A percentile compares a stretch with the other conserved stretches of the same genome.
Evolutionary conservation across 2,797 vertebrate genomes (phyloP).

Genomic region (Peromyscus attwateri): DNA sequence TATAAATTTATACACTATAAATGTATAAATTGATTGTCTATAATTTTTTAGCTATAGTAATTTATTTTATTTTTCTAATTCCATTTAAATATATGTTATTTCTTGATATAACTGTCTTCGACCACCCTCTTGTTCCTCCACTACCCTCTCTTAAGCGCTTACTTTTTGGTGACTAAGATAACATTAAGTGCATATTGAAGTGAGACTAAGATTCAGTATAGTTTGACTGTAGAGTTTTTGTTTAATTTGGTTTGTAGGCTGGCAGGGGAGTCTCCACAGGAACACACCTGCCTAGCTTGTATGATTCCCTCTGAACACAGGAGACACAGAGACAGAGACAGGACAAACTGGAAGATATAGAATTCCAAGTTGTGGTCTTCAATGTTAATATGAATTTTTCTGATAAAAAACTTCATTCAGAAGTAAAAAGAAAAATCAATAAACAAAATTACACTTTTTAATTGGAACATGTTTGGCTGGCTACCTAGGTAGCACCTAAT

Average conservation of each 20-base stretch:
- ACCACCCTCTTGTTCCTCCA: neutral
- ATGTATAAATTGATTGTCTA: neutral
- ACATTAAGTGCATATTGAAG: slow-evolving; percentile 13
- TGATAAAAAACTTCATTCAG: slow-evolving; percentile 42
- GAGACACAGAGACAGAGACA: neutral
- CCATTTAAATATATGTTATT: slow-evolving; percentile 26
- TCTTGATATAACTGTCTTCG: slow-evolving; percentile 50
- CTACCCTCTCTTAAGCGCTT: neutral
- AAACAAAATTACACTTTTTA: slow-evolving; percentile 11
- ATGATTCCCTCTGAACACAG: neutral
- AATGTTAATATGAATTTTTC: neutral
- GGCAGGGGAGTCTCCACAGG: neutral
- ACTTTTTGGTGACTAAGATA: neutral
- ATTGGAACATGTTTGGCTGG: neutral
- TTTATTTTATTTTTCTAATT: slow-evolving; percentile 33
- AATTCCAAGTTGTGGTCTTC: slow-evolving; percentile 29
- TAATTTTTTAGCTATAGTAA: slow-evolving; percentile 59
- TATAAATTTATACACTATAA: neutral
- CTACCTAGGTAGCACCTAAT: neutral
- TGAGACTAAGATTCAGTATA: neutral
- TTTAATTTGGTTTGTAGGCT: neutral
- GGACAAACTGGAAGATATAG: neutral
- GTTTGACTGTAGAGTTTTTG: slow-evolving; percentile 45
- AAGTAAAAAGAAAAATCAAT: slow-evolving; percentile 53
- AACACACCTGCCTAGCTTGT: neutral